Percentiles rank a stretch among this genome's conserved stretches.
Conservation (phyloP, 2,113 vertebrate species). For the Meleagris gallopavo region DNA sequence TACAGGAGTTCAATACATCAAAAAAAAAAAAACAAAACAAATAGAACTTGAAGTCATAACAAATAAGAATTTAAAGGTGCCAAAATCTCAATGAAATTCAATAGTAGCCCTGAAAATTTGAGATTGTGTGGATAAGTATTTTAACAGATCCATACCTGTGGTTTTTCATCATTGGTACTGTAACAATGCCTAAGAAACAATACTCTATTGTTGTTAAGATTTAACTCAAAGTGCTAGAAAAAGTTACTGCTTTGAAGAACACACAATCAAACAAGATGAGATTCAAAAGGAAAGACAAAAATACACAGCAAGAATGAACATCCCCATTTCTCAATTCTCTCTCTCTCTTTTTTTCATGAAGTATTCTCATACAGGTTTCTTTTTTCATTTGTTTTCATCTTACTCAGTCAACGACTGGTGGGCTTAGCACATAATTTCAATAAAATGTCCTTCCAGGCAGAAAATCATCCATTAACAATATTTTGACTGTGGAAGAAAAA, state of each 20-base stretch:
- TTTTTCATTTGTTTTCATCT: slow-evolving; percentile 50
- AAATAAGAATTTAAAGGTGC: background rate
- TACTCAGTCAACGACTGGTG: background rate
- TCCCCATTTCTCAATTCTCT: background rate
- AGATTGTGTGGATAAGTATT: background rate
- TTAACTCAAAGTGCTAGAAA: background rate
- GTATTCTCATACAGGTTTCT: background rate
- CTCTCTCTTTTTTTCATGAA: background rate
- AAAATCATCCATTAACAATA: slow-evolving; percentile 57
- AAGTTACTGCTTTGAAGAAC: background rate
- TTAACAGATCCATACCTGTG: background rate
- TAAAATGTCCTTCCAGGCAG: slow-evolving; percentile 65
- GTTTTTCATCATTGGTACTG: background rate
- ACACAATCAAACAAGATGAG: background rate
- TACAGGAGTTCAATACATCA: background rate
- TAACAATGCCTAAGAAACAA: background rate
- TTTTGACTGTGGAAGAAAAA: slow-evolving; percentile 55
- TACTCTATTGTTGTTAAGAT: background rate
- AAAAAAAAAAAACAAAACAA: background rate
- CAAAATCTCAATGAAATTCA: background rate
- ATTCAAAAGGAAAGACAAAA: slow-evolving; percentile 31
- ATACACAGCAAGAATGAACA: background rate
- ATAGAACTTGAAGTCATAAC: background rate
- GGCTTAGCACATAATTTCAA: slow-evolving; percentile 47
- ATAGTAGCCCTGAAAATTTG: background rate